These are phyloP conservation scores for Drosophila neotestacea DNA, from an alignment of 2,888 invertebrate species.

Conservation along the genomic window DNA sequence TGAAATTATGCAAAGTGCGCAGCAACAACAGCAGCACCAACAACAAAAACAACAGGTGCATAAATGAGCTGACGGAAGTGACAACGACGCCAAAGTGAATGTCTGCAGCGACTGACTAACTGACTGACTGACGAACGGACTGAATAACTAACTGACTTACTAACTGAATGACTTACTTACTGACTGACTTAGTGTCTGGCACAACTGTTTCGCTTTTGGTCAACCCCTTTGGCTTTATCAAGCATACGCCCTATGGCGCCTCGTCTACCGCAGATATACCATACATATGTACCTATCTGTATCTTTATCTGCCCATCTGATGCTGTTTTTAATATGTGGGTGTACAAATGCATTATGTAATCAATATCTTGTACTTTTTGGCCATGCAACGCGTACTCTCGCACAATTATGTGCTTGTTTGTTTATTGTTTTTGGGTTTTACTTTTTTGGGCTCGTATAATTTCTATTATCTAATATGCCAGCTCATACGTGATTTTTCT, in stretches of 20 bases:
- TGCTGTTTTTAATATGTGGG: conserved; percentile 48
- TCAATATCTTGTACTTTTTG: conserved; percentile 49
- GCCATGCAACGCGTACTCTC: conserved; percentile 48
- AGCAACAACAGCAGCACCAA: conserved; percentile 36
- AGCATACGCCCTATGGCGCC: conserved; percentile 43
- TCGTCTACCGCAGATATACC: conserved; percentile 8
- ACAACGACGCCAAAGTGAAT: conserved; percentile 64
- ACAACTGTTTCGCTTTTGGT: conserved; percentile 37
- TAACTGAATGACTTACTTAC: conserved; percentile 45
- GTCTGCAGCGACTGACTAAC: conserved; percentile 46
- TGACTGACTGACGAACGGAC: conserved; percentile 47
- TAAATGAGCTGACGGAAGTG: conserved; percentile 73
- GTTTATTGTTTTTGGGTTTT: conserved; percentile 43
- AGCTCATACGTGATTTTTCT: conserved; percentile 37
- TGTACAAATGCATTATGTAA: conserved; percentile 61
- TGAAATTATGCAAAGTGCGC: conserved; percentile 76
- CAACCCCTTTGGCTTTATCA: conserved; percentile 42
- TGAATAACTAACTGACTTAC: conserved; percentile 51
- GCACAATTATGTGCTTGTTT: conserved; percentile 57
- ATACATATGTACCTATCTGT: no score
- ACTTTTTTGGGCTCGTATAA: conserved; percentile 42
- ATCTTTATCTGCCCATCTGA: conserved; percentile 28
- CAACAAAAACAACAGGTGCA: conserved; percentile 63
- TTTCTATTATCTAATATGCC: conserved; percentile 67
- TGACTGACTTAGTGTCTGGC: conserved; percentile 32